Percentiles rank a stretch among this genome's conserved stretches.
phyloP scores from a whole-genome alignment of 1,140 invertebrate genomes.

The Zelostemma sp. region DNA sequence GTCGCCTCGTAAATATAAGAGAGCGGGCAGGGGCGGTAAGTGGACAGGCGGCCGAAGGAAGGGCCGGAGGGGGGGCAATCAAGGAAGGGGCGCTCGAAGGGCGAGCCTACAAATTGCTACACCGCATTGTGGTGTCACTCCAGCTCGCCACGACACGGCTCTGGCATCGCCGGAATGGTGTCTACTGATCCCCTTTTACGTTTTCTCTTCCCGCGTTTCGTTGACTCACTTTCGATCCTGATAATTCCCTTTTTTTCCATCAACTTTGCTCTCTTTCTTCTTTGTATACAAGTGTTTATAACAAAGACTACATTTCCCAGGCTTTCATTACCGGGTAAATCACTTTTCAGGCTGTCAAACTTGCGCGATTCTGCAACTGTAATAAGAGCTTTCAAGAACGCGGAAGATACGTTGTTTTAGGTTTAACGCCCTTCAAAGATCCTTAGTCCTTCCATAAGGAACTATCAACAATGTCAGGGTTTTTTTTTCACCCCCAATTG shows the following conservation, averaged over 20 bases:
- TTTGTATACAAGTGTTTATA: too few species aligned
- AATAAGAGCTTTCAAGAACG: too few species aligned
- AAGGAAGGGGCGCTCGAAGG: constrained; percentile 58
- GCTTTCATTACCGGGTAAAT: too few species aligned
- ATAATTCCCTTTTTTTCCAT: constrained; percentile 15
- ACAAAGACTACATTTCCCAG: too few species aligned
- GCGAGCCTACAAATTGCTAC: constrained; percentile 71
- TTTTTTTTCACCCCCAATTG: too few species aligned
- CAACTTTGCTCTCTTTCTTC: constrained; percentile 1
- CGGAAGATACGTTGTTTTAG: too few species aligned
- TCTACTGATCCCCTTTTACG: constrained; percentile 53
- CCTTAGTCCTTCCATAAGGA: too few species aligned
- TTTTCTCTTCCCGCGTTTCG: constrained; percentile 29
- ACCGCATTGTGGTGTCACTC: constrained; percentile 71
- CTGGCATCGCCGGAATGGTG: constrained; percentile 70
- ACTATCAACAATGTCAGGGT: too few species aligned
- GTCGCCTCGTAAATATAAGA: constrained; percentile 45
- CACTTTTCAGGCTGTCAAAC: too few species aligned
- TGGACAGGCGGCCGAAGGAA: constrained; percentile 26
- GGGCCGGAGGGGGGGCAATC: constrained; percentile 31
- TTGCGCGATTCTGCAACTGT: too few species aligned
- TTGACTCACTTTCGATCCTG: constrained; percentile 16
- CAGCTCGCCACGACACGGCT: constrained; percentile 66
- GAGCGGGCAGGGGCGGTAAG: constrained; percentile 14
- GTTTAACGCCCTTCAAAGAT: too few species aligned